Evolutionary conservation across 2,888 invertebrate species (phyloP).

Genomic region (Falcaria lacertinaria): DNA sequence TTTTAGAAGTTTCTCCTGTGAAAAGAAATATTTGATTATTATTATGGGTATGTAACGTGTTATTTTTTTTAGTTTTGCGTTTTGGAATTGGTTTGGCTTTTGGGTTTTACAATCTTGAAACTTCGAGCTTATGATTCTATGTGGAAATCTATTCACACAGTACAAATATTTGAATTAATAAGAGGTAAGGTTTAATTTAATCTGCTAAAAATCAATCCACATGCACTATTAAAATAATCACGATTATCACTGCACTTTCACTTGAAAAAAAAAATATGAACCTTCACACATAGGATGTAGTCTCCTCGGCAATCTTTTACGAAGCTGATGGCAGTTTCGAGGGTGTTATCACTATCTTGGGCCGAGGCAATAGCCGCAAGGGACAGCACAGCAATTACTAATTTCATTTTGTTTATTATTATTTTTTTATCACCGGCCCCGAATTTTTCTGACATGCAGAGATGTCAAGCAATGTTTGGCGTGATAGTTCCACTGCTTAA

Average conservation of each 20-base stretch:
- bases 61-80: too few species aligned
- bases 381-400: conserved; percentile 47
- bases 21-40: too few species aligned
- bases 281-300: conserved; percentile 86
- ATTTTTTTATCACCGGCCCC: conserved; percentile 28
- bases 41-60: too few species aligned
- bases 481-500: conserved; percentile 46
- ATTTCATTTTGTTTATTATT: conserved; percentile 51
- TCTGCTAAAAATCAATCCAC: conserved; percentile 26
- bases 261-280: conserved; percentile 67
- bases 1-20: conserved; percentile 84
- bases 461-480: conserved; percentile 72
- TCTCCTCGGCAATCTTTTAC: conserved; percentile 85
- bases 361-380: conserved; percentile 62
- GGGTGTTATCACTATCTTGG: conserved; percentile 72
- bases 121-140: too few species aligned
- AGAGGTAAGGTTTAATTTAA: neutral
- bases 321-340: conserved; percentile 83
- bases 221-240: conserved; percentile 28
- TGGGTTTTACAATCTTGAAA: too few species aligned
- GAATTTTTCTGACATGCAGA: conserved; percentile 59
- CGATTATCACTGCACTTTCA: conserved; percentile 59
- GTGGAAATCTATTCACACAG: too few species aligned
- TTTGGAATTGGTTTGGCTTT: too few species aligned
- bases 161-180: too few species aligned